Percentiles rank a stretch among this genome's conserved stretches.
These are phyloP conservation scores for Pseudachorutes palmiensis DNA, from an alignment of 1,140 invertebrate species.

Conservation along the genomic window DNA sequence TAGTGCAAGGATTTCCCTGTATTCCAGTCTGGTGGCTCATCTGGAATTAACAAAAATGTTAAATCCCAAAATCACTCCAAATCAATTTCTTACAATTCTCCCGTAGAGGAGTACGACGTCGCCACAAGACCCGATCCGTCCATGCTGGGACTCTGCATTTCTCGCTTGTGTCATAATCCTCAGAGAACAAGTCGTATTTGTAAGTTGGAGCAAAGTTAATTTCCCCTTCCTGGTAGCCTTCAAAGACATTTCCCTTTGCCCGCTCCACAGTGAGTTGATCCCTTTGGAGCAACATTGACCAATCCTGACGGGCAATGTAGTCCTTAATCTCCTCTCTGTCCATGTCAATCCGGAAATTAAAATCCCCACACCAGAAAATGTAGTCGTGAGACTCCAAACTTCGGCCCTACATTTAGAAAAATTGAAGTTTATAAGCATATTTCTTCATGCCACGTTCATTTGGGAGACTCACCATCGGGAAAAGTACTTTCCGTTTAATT, in stretches of 20 bases:
- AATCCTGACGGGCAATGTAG: slow-evolving; percentile 67
- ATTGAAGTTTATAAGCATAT: too few species aligned
- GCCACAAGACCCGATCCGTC: slow-evolving; percentile 94
- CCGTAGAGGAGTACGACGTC: slow-evolving; percentile 60
- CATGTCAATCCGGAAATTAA: slow-evolving; percentile 97
- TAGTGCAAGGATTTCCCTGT: slow-evolving; percentile 79
- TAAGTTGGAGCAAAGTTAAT: slow-evolving; percentile 94
- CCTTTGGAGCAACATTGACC: slow-evolving; percentile 64
- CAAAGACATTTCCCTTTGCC: slow-evolving; percentile 77
- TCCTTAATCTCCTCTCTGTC: slow-evolving; percentile 89
- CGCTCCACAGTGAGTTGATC: slow-evolving; percentile 86
- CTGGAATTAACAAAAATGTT: slow-evolving; percentile 37
- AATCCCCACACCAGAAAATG: slow-evolving; percentile 99
- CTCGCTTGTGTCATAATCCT: slow-evolving; percentile 99
- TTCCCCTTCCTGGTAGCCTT: slow-evolving; percentile 85
- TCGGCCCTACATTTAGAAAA: slow-evolving; percentile 51
- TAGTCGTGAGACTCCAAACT: slow-evolving; percentile 92
- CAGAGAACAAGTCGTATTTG: slow-evolving; percentile 97
- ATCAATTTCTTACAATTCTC: slow-evolving; percentile 50
- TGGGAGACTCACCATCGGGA: slow-evolving; percentile 66
- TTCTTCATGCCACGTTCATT: too few species aligned
- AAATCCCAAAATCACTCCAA: not conserved
- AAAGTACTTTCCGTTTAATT: slow-evolving; percentile 84
- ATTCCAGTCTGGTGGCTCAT: slow-evolving; percentile 54
- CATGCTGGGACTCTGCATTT: slow-evolving; percentile 94